These are phyloP conservation scores for Zygothrica quintamaculata DNA, from an alignment of 2,888 invertebrate genomes.

Conservation along the genomic window DNA sequence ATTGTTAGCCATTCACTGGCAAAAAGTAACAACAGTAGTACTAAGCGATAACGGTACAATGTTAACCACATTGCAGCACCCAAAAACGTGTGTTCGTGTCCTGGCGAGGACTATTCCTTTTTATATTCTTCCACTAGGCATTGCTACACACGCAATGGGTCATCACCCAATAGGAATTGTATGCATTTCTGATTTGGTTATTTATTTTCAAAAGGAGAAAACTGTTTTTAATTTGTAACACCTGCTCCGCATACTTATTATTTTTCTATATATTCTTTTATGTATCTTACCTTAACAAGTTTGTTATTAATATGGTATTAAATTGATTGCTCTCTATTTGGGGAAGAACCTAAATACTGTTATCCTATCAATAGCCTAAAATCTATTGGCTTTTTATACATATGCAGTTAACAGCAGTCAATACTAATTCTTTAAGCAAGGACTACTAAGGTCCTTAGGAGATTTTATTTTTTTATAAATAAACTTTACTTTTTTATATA, in stretches of 20 bases:
- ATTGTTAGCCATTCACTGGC: background rate
- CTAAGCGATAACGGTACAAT: slow-evolving; percentile 23
- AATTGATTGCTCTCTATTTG: slow-evolving; percentile 19
- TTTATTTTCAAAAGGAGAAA: slow-evolving; percentile 10
- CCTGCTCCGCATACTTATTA: too few relatives aligned
- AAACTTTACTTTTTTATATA: too few relatives aligned
- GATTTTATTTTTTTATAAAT: too few relatives aligned
- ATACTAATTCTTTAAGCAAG: too few relatives aligned
- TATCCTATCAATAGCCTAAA: too few relatives aligned
- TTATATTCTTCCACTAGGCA: slow-evolving; percentile 8
- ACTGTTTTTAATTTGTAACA: slow-evolving; percentile 29
- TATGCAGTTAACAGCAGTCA: too few relatives aligned
- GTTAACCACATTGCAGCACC: slow-evolving; percentile 10
- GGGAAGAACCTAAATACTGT: too few relatives aligned
- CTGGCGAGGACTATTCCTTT: slow-evolving; percentile 13
- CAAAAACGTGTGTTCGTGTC: slow-evolving; percentile 12
- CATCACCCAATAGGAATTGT: slow-evolving; percentile 29
- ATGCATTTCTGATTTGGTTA: slow-evolving; percentile 41
- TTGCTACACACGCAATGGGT: slow-evolving; percentile 42
- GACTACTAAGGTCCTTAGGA: too few relatives aligned
- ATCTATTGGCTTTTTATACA: slow-evolving; percentile 10
- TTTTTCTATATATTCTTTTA: too few relatives aligned
- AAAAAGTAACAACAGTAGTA: slow-evolving; percentile 19
- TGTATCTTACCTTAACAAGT: slow-evolving; percentile 1
- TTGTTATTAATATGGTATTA: slow-evolving; percentile 26